Evolutionary conservation across 1,140 invertebrate species (phyloP), one percentile per base, ranked within the genome.

Genomic region (Drosophila biarmipes): DNA sequence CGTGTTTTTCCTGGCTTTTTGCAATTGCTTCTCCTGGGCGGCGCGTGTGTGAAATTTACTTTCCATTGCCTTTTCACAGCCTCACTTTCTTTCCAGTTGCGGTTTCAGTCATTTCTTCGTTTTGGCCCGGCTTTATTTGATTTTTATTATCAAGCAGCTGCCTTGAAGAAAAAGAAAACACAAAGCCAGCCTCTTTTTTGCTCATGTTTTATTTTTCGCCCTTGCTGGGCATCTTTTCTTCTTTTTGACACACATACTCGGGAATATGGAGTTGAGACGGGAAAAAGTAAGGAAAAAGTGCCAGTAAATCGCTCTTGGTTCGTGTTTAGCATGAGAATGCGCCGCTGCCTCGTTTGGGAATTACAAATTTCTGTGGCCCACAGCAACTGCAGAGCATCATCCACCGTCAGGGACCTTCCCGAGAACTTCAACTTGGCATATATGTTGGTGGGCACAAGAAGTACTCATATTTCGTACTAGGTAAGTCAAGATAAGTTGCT

Each of bases 321-420:
- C 82, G 82, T 87, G 82, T 87, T 89, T 84, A 84, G 82, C 82
- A 87, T 89, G 59, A 89, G 76, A 89, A 87, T 82, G 80, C 52
- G 24, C 29, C 48, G 34, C 15, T 38, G 48, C 40, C 52, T 54
- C 66, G 73, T 68, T 62, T 66, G 81, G 78, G 74, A 87, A 87
- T 78, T 87, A 78, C 57, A 78, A 66, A 78, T 80, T 85, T 71
- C 42, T 29, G 46, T 43, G 56, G 51, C 59, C 62, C 57, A 67
- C 59, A 66, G 63, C n/a, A 49, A 45, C 19, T 61, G 40, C 19
- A 34, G 57, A 21, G 21, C 21, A 29, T 57, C 58, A 58, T 59
- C 59, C 69, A 37, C 40, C 43, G 58, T 35, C 58, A 61, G 64
- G 29, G 67, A 46, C 17, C 57, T 72, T 72, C 45, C 61, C 49